Evolutionary conservation across 2,797 vertebrate species (phyloP), one percentile per base, ranked within the genome.

Genomic region (Urophycis tenuis): DNA sequence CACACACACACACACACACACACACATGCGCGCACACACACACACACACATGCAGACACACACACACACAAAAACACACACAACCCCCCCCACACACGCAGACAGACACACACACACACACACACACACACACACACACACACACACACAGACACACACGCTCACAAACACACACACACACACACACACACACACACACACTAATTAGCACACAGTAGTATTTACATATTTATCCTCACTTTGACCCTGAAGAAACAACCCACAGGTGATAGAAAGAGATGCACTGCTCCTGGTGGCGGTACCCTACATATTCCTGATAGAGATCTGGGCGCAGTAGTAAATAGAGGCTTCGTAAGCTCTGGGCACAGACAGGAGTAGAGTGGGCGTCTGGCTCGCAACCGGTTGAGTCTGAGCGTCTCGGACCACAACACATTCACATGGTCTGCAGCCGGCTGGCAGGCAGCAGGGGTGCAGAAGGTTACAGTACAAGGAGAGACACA

Each of bases 341-440:
- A 92, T 82, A 89, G 87, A 87, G 82, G 85, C 85, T 86, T 79
- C 82, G 77, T 88, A 84, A 89, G 90, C 80, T 77, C 83, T 79
- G 83, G 86, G 88, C 86, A 89, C 79, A 87, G 87, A 90, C 91
- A 90, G 90, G 91, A 91, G 90, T 89, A 83, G 88, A 91, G 91
- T 93, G 92, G 92, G 92, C 86, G 92, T 92, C 91, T 93, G 92
- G 92, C 92, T 92, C 84, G 67, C 86, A 89, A 81, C 88, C 91
- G 83, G 69, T 88, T 81, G 87, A 86, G 89, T 89, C 90, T 85
- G 86, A 85, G 90, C 85, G 90, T 91, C 92, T 93, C 89, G 88
- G 90, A 90, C 87, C 89, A 89, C 89, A 91, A 88, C 85, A 91
- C 86, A 89, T 88, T 89, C 85, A 85, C 90, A 91, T 88, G 89